Conservation (phyloP, 2,888 invertebrate genomes). For the Acanthosepion lycidas region DNA sequence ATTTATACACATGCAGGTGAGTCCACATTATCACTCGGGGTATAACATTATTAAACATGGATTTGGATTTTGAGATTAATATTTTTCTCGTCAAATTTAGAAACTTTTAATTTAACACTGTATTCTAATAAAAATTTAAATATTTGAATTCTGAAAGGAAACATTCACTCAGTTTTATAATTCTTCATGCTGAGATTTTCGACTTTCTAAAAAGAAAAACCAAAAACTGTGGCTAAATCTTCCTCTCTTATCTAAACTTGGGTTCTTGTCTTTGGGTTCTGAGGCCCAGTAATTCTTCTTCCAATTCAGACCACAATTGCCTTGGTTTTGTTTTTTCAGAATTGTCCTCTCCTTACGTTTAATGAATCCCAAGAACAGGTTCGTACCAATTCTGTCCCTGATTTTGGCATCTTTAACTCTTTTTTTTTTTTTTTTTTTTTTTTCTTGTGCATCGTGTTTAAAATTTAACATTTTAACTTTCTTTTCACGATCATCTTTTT, state of each 20-base stretch:
- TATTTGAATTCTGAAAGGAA: no score
- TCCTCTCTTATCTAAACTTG: background rate
- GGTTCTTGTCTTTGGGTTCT: background rate
- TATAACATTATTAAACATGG: no score
- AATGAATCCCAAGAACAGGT: slow-evolving; percentile 37
- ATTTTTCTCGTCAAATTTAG: no score
- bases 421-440: background rate
- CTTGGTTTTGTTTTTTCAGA: slow-evolving; percentile 46
- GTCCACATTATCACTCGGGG: no score
- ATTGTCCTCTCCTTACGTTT: slow-evolving; percentile 47
- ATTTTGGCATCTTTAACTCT: background rate
- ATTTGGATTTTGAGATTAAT: no score
- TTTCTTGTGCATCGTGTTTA: background rate
- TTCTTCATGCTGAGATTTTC: no score
- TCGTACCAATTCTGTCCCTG: background rate
- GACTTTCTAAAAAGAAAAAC: background rate
- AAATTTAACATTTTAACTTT: background rate
- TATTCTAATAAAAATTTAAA: no score
- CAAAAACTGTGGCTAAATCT: background rate
- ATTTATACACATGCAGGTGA: no score
- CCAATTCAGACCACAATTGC: background rate
- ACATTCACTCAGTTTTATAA: no score
- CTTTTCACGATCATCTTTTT: background rate
- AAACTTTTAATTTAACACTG: no score
- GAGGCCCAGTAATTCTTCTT: slow-evolving; percentile 14